A percentile compares a stretch with the other conserved stretches of the same genome.
phyloP scores from a whole-genome alignment of 2,797 vertebrate species.

The Gallinago solitaria region DNA sequence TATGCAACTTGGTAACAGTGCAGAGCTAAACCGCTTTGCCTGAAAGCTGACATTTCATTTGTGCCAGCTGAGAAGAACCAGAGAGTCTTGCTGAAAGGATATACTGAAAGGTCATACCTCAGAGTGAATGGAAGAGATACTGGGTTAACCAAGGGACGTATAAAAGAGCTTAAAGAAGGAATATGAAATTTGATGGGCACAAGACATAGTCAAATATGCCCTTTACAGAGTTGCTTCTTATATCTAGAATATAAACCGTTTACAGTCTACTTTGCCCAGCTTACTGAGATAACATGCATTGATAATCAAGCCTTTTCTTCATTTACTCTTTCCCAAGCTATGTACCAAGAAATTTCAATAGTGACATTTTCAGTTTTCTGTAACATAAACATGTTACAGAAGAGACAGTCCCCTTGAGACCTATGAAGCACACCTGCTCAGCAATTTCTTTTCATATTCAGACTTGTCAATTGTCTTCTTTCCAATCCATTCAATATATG shows the following conservation, averaged over 20 bases:
- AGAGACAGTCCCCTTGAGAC: background rate
- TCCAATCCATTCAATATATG: background rate
- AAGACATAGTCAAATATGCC: background rate
- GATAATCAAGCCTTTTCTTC: background rate
- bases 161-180: background rate
- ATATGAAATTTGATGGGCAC: background rate
- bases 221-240: background rate
- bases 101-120: background rate
- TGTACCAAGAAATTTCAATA: background rate
- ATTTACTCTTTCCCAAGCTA: background rate
- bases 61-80: background rate
- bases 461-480: background rate
- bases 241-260: background rate
- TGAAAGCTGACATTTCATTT: background rate
- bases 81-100: background rate
- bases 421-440: background rate
- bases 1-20: background rate
- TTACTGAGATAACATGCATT: background rate
- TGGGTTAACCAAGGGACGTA: background rate
- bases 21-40: background rate
- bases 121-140: background rate
- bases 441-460: background rate
- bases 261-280: background rate
- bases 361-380: background rate
- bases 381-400: background rate